These are phyloP conservation scores for Eueremaeus valkanovi DNA, from an alignment of 2,888 invertebrate species.

Conservation along the genomic window DNA sequence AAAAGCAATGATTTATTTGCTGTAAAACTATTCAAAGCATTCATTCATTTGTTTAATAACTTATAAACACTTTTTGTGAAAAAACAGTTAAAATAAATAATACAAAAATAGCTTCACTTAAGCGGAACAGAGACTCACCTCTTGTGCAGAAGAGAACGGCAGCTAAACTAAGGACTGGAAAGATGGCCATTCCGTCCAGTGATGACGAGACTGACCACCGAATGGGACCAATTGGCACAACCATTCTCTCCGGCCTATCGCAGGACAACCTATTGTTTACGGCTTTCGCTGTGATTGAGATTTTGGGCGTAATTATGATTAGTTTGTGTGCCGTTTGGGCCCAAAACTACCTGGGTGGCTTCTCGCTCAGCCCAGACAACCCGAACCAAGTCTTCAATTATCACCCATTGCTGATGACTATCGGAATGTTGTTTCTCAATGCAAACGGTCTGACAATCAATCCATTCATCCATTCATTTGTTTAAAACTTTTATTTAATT, in stretches of 20 bases:
- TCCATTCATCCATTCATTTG: background rate
- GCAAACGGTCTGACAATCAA: constrained; percentile 62
- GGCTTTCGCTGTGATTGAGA: constrained; percentile 47
- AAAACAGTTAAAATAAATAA: no score
- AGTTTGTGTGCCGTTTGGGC: constrained; percentile 64
- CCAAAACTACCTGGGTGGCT: constrained; percentile 61
- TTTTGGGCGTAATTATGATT: constrained; percentile 57
- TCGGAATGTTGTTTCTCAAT: constrained; percentile 73
- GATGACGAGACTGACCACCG: constrained; percentile 15
- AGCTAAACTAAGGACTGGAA: background rate
- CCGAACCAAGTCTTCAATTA: constrained; percentile 71
- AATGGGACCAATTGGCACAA: background rate
- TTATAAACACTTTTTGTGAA: background rate
- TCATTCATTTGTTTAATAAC: background rate
- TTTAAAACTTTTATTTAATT: background rate
- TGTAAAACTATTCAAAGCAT: no score
- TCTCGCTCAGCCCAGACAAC: constrained; percentile 65
- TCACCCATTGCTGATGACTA: constrained; percentile 81
- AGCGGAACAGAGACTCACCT: background rate
- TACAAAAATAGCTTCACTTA: constrained; percentile 7
- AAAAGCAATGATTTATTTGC: no score
- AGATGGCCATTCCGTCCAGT: background rate
- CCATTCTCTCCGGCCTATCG: constrained; percentile 34
- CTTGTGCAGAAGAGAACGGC: background rate
- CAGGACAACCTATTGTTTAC: constrained; percentile 44